A percentile compares a stretch with the other conserved stretches of the same genome.
phyloP scores from a whole-genome alignment of 2,888 invertebrate species.

The Melieria omissa region DNA sequence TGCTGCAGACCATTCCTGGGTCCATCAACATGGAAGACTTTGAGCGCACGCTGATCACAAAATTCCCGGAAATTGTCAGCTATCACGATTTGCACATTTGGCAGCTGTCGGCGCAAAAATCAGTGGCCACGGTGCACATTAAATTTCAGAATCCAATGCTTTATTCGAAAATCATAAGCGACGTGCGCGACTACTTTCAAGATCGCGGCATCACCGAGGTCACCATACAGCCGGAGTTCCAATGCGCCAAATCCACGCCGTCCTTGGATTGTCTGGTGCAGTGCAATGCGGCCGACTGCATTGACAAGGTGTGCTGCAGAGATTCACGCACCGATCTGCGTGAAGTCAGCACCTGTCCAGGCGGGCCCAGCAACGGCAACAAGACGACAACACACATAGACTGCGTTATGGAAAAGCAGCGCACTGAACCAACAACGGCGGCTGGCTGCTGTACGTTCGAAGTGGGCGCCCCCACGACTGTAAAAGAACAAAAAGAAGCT shows the following conservation, averaged over 20 bases:
- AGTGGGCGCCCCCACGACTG: no score
- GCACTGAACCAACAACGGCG: no score
- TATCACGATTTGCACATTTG: constrained; percentile 92
- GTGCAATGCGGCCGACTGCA: constrained; percentile 58
- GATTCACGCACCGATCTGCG: constrained; percentile 58
- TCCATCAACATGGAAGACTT: constrained; percentile 83
- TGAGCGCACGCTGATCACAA: constrained; percentile 72
- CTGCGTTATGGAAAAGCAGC: no score
- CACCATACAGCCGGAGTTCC: constrained; percentile 89
- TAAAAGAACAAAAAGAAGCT: no score
- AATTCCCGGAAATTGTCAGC: constrained; percentile 78
- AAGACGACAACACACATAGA: neutral
- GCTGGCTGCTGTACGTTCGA: no score
- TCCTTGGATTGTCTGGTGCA: constrained; percentile 61
- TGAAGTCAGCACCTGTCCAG: constrained; percentile 51
- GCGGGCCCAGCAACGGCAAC: constrained; percentile 31
- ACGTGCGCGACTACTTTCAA: constrained; percentile 79
- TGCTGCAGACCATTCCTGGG: constrained; percentile 92
- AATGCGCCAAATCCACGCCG: constrained; percentile 49
- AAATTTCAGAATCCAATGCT: constrained; percentile 76
- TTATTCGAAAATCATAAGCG: constrained; percentile 70
- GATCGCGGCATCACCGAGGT: constrained; percentile 85
- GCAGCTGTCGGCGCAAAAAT: constrained; percentile 82
- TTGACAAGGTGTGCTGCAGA: constrained; percentile 62
- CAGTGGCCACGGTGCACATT: constrained; percentile 87